Conservation (phyloP, 2,113 vertebrate species). For the Cyprinodon brontotheroides region DNA sequence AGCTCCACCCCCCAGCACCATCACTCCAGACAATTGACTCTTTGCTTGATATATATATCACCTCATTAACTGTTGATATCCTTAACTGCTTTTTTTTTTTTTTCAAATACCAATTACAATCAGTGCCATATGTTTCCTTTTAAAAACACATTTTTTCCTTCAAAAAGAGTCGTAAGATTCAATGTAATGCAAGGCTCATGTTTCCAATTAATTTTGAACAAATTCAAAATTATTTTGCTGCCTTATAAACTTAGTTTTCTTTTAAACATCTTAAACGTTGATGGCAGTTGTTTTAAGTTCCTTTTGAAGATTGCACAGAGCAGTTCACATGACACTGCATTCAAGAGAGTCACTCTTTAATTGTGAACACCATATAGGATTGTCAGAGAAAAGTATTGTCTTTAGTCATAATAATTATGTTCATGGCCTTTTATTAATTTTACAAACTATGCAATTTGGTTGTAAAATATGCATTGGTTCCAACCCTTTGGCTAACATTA, state of each 20-base stretch:
- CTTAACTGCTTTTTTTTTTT: no score
- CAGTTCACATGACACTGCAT: background rate
- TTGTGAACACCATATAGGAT: background rate
- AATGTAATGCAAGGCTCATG: background rate
- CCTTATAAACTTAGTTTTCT: background rate
- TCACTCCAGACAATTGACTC: constrained; percentile 62
- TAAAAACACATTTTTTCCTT: background rate
- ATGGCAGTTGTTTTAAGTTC: background rate
- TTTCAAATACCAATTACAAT: background rate
- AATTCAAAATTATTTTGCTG: background rate
- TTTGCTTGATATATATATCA: constrained; percentile 67
- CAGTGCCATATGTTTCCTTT: background rate
- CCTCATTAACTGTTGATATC: background rate
- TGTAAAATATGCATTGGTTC: background rate
- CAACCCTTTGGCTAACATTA: background rate
- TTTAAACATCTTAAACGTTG: background rate
- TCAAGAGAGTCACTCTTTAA: background rate
- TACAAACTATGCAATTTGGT: background rate
- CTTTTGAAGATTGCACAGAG: background rate
- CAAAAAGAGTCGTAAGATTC: background rate
- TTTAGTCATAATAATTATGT: no score
- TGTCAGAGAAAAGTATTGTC: background rate
- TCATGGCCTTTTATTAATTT: background rate
- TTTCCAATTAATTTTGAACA: background rate
- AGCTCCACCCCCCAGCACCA: constrained; percentile 73